Base-by-base conservation (phyloP, 2,888 invertebrate species). In the Linhomoeus sp. region DNA sequence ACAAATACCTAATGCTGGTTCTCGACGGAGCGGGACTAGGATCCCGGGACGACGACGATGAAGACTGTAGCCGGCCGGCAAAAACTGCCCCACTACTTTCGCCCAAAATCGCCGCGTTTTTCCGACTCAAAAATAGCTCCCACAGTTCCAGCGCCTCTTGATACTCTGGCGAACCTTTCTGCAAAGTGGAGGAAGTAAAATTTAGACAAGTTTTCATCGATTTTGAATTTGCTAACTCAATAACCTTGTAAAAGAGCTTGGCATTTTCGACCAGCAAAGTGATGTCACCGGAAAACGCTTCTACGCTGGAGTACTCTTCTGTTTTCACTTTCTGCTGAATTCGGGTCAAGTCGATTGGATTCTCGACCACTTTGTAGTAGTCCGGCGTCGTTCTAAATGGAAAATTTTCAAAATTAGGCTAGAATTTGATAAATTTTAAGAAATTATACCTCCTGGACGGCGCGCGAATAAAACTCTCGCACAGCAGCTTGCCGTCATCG, bases 251-350 rank as follows among this genome's bases (percentile, higher is more conserved):
- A 70, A 87, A 94, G 12, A 83, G 80, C 66, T 87, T 87, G 0
- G 92, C 86, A 71, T 97, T 97, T 57, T 78, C 82, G 25, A 90
- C 80, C 59, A 97, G 75, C 35, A 90, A 72, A 61, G 87, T 83
- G 55, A 97, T 77, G 65, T 97, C 94, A 12, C 76, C 75, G 37
- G 84, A 78, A 51, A 97, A 71, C 61, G 88, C 86, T 29, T 88
- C 87, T 55, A 92, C 12, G 7, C 87, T 86, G 55, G 82, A 81
- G 67, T 97, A 97, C 46, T 90, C 88, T 58, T 94, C 92, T 0
- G 85, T 88, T 75, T 88, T 90, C 14, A 94, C 70, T 66, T 92
- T 94, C 63, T 90, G 90, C 66, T 92, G 90, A 2, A 97, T 86
- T 67, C 82, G 78, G 39, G 90, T 69, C 61, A 97, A 73, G 67